These are phyloP conservation scores for Amblyornis subalaris DNA, from an alignment of 2,113 vertebrate genomes.

Conservation along the genomic window DNA sequence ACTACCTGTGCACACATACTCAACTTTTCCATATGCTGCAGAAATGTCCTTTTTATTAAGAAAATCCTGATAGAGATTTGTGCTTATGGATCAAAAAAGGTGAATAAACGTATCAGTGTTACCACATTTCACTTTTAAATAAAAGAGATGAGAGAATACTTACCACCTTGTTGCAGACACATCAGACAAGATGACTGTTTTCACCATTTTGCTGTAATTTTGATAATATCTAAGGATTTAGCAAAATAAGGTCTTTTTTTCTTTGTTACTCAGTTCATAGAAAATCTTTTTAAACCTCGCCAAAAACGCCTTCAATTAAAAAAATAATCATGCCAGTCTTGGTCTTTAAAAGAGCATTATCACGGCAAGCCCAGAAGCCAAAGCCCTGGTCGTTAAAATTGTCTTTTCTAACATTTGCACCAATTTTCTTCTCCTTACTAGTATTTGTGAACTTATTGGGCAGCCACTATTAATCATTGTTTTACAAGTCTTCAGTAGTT, in stretches of 20 bases:
- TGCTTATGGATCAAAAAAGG: not conserved
- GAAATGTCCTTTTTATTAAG: not conserved
- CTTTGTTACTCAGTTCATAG: not conserved
- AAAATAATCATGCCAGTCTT: not conserved
- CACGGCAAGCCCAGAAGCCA: fast-evolving
- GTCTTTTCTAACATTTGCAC: not conserved
- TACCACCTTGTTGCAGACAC: not conserved
- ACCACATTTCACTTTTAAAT: not conserved
- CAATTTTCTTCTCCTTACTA: not conserved
- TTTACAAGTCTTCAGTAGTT: not conserved
- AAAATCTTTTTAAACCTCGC: not conserved
- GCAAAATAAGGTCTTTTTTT: not conserved
- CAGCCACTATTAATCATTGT: not conserved
- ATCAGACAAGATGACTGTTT: not conserved
- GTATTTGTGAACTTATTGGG: not conserved
- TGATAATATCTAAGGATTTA: not conserved
- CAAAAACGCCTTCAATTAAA: not conserved
- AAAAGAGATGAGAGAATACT: not conserved
- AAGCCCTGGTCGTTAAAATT: not conserved
- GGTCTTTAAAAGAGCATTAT: not conserved
- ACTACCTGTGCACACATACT: fast-evolving
- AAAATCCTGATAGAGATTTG: not conserved
- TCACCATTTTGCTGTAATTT: not conserved
- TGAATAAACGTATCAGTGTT: not conserved
- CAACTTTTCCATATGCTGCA: not conserved